Evolutionary conservation across 2,888 invertebrate genomes (phyloP), one percentile per base, ranked within the genome.

Genomic region (Sipunculus nudus): DNA sequence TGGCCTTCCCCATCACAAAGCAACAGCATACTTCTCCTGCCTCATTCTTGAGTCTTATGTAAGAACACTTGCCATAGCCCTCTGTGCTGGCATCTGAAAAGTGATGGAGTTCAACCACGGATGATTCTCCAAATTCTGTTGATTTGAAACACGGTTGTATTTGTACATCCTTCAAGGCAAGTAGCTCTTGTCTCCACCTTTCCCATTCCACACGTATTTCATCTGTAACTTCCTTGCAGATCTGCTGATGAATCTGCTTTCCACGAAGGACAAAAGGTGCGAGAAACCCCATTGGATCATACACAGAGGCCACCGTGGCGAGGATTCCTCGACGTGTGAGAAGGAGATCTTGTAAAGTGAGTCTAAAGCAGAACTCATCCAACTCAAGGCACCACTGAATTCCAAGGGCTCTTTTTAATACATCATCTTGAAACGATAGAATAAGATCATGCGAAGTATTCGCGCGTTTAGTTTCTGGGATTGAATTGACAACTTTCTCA

Each of bases 251-350:
- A 3, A 59, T 35, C 25, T 19, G 46, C 25, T 59, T 59, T 16
- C 46, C 53, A 21, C 13, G 38, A 55, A 55, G 68, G 71, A 76
- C 28, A 79, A 80, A 50, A 79, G 82, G 39, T 80, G 84, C 21
- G 84, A 86, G 49, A 86, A 85, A 26, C 85, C 85, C 59, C 2
- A 60, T 43, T 19, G 61, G 56, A 58, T 60, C 56, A 32, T 41
- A 60, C 3, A 60, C 19, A 25, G 61, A 60, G 3, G 56, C 31
- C 3, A 49, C 49, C 3, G 49, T 41, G 2, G 56, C 38, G 3
- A 60, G 43, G 31, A 60, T 41, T 23, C 61, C 49, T 1, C 67
- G 40, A 0, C 65, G 41, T 1, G 68, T 67, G 23, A 55, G 43
- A 19, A 63, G 53, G 5, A 53, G 47, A 6, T 68, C 60, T 32